Evolutionary conservation across 2,797 vertebrate genomes (phyloP).

Genomic region (Xyrichtys novacula): DNA sequence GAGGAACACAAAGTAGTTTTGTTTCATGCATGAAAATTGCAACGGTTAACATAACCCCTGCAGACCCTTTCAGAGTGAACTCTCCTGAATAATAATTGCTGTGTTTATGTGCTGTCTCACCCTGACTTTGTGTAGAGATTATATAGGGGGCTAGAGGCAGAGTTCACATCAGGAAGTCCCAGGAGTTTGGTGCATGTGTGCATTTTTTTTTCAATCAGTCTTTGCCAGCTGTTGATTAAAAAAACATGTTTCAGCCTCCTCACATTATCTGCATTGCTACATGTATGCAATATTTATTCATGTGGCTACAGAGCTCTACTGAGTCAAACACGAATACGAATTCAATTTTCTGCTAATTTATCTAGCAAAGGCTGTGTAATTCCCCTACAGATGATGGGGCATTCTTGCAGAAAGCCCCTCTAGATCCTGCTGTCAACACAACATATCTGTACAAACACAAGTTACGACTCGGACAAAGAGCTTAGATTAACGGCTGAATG

Average conservation of each 20-base stretch:
- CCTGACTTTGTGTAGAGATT: too few relatives aligned
- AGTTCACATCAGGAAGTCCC: too few relatives aligned
- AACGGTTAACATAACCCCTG: too few relatives aligned
- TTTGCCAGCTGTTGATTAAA: constrained; percentile 1
- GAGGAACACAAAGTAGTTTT: too few relatives aligned
- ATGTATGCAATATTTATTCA: neutral
- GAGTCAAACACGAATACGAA: constrained; percentile 19
- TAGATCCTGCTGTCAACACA: constrained; percentile 59
- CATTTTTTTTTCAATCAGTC: neutral
- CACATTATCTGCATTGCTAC: neutral
- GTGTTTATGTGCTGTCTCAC: too few relatives aligned
- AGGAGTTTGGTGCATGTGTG: too few relatives aligned
- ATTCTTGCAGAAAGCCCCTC: constrained; percentile 43
- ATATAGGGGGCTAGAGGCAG: too few relatives aligned
- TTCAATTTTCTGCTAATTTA: constrained; percentile 41
- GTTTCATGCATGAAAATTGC: too few relatives aligned
- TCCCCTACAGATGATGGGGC: constrained; percentile 49
- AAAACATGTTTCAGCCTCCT: neutral
- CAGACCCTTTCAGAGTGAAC: too few relatives aligned
- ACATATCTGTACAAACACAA: constrained; percentile 58
- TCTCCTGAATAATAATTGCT: too few relatives aligned
- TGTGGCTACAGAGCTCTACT: neutral
- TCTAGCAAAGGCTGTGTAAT: constrained; percentile 26
- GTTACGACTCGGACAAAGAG: constrained; percentile 37
- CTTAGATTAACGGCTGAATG: constrained; percentile 42